Base-by-base conservation (phyloP, 2,797 vertebrate species). In the Apogon hyalosoma region DNA sequence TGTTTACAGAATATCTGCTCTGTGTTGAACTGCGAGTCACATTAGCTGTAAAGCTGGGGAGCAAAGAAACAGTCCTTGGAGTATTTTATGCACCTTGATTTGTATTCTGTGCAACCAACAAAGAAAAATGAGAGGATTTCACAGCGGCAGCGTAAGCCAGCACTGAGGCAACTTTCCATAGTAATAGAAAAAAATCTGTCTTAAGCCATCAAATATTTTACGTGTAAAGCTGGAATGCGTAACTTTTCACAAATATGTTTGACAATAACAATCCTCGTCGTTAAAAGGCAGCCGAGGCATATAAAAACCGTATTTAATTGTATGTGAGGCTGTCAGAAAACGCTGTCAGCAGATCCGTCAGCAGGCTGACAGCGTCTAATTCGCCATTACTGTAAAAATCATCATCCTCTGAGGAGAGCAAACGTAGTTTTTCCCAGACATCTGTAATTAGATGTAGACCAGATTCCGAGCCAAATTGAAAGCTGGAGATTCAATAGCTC, bases 11-110 rank as follows among this genome's bases (percentile, higher is more conserved):
- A 67, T 18, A 28, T 67, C 52, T 52, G 52, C 24, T 65, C 40
- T 43, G 19, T 63, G 58, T 63, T 9, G 1, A 60, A 63, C 62
- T 51, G 19, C 49, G 43, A 68, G 69, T 80, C 63, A 73, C 67
- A 64, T 55, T 49, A 74, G 48, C 65, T 61, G 49, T 56, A 47
- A 18, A 49, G 69, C 40, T 14, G n/a, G 18, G 61, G 75, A 69
- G 36, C 13, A 64, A 33, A 1, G 8, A 61, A 51, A 55, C 36
- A 2, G 36, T 41, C 70, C 62, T 63, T 1, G 0, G 69, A 73
- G 73, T n/a, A 69, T 68, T 68, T 19, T 65, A 14, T 16, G 6
- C 1, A 33, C 12, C 33, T 51, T 54, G 33, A 69, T 65, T 77
- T 21, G 57, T 48, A 69, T 50, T 60, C 52, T 67, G 6, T 49